A percentile compares a stretch with the other conserved stretches of the same genome.
Conservation (phyloP, 2,797 vertebrate species). For the Acrossocheilus fasciatus region DNA sequence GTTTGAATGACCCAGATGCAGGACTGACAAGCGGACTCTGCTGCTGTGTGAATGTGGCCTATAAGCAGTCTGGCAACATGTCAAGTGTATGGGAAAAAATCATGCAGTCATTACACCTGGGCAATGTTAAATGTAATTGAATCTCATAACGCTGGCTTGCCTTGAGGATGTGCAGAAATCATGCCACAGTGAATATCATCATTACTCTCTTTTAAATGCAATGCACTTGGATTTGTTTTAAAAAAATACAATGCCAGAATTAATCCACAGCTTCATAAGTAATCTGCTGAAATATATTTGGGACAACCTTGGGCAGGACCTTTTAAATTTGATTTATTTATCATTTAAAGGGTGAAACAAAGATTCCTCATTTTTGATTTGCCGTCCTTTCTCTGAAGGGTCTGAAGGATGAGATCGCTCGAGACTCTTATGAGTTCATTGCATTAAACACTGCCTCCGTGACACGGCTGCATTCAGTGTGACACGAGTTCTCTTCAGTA, state of each 20-base stretch:
- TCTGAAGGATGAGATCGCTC: neutral
- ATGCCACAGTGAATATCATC: neutral
- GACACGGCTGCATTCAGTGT: neutral
- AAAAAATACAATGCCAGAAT: neutral
- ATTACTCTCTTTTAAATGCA: neutral
- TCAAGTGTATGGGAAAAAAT: neutral
- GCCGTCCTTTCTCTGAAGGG: neutral
- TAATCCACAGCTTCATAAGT: neutral
- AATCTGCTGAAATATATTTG: neutral
- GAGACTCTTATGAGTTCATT: neutral
- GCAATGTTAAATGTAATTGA: neutral
- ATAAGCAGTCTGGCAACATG: neutral
- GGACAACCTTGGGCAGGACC: neutral
- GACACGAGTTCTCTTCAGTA: neutral
- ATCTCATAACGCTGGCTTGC: neutral
- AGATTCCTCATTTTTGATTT: neutral
- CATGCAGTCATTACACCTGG: neutral
- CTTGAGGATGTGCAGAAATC: neutral
- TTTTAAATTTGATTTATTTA: neutral
- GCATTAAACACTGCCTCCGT: neutral
- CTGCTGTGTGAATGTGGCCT: neutral
- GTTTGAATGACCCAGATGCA: neutral
- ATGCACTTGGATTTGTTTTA: neutral
- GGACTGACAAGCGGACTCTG: neutral
- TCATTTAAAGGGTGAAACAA: neutral